These are phyloP conservation scores for Sprattus sprattus DNA, from an alignment of 2,113 vertebrate genomes.

Conservation along the genomic window DNA sequence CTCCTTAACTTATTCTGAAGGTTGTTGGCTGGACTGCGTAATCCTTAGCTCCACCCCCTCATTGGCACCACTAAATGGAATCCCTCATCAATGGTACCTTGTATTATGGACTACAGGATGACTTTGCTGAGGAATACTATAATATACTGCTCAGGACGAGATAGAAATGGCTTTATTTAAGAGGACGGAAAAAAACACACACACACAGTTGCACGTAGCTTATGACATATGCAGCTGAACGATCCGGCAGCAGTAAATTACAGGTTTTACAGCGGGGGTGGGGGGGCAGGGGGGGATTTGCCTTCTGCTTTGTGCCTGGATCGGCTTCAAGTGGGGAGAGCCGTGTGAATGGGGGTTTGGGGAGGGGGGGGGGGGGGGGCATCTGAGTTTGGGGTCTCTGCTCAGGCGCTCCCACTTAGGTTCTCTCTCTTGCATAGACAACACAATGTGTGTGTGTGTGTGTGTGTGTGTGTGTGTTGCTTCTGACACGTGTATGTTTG, in stretches of 20 bases:
- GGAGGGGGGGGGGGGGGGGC: constrained; percentile 44
- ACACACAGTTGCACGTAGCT: constrained; percentile 36
- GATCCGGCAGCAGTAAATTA: constrained; percentile 53
- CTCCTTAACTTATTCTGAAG: constrained; percentile 19
- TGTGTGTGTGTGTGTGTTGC: constrained; percentile 1
- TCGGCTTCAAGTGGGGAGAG: constrained; percentile 44
- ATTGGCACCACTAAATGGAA: constrained; percentile 62
- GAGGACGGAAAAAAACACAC: constrained; percentile 22
- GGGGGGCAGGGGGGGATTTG: constrained; percentile 48
- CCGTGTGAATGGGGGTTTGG: constrained; percentile 29
- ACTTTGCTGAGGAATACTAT: constrained; percentile 50
- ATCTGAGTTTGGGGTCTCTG: constrained; percentile 18
- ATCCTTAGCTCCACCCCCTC: constrained; percentile 59
- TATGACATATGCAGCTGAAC: constrained; percentile 51
- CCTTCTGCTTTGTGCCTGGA: constrained; percentile 48
- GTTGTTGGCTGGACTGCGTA: constrained; percentile 64
- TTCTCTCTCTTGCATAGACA: not conserved
- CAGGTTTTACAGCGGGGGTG: constrained; percentile 46
- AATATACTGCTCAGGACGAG: constrained; percentile 49
- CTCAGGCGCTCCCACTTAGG: constrained; percentile 5
- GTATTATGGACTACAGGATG: constrained; percentile 59
- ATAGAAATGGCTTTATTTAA: constrained; percentile 32
- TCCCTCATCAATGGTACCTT: constrained; percentile 65
- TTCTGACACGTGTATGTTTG: not conserved
- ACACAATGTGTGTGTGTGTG: not conserved